Percentiles rank a stretch among this genome's conserved stretches.
Evolutionary conservation across 2,888 invertebrate species (phyloP).

Genomic region (Hydraecia micacea): DNA sequence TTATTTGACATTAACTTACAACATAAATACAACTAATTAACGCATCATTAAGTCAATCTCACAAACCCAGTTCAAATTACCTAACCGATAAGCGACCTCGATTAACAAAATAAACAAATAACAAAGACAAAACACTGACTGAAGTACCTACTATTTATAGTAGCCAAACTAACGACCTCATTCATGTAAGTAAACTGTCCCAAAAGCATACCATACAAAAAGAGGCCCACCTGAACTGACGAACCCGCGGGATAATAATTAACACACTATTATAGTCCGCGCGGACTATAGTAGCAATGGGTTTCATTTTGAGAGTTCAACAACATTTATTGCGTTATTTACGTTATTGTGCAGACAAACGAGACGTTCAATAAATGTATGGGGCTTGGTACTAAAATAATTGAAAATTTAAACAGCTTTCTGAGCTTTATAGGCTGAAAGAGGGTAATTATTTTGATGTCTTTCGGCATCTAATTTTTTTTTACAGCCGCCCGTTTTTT

Average conservation of each 20-base stretch:
- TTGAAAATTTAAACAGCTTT: no score
- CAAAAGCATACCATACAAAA: conserved; percentile 1
- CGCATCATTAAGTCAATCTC: conserved; percentile 25
- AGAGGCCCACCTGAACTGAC: background rate
- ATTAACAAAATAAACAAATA: conserved; percentile 52
- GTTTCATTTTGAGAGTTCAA: background rate
- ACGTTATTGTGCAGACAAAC: background rate
- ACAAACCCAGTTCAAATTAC: conserved; percentile 48
- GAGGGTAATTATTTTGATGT: no score
- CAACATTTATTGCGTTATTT: background rate
- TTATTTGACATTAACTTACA: background rate
- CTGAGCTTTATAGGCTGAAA: no score
- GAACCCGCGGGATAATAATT: background rate
- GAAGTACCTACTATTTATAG: conserved; percentile 4
- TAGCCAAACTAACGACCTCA: conserved; percentile 36
- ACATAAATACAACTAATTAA: conserved; percentile 35
- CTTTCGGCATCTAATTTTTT: no score
- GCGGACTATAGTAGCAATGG: background rate
- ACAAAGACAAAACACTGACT: conserved; percentile 27
- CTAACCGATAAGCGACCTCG: conserved; percentile 50
- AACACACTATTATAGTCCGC: background rate
- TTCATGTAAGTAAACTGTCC: conserved; percentile 33
- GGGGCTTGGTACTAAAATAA: no score
- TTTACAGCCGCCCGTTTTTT: no score
- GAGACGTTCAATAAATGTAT: no score